Evolutionary conservation across 2,113 vertebrate genomes (phyloP), one percentile per base, ranked within the genome.

Genomic region (Alosa alosa): DNA sequence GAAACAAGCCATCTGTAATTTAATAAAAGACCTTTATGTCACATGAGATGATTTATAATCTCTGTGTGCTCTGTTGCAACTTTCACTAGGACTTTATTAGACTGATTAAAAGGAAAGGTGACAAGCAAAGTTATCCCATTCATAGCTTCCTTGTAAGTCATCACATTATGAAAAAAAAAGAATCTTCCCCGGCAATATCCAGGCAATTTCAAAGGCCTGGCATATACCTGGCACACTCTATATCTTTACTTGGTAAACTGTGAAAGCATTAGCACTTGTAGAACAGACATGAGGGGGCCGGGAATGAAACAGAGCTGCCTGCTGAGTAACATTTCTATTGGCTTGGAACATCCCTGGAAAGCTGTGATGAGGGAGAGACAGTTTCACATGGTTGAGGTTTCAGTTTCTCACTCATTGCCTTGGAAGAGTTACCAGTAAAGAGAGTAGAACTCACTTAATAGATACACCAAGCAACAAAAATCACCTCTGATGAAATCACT

Each of bases 221-320:
- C 64, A 87, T 84, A 45, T 47, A 47, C 36, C 81, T 68, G 82
- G 46, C 72, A 60, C 82, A 78, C 84, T 44, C 2, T 44, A 39
- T 64, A 86, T 52, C 64, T 89, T 84, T 83, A 86, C 83, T 84
- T 84, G 49, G 41, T 88, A 83, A 46, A 86, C 86, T 88, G 81
- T 83, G 86, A 88, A 86, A 55, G 47, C 82, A 85, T 87, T 85
- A 86, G 82, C n/a, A n/a, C 83, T 57, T 25, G 52, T 87, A 46
- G 44, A 45, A 78, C 81, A 64, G 86, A 83, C 57, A 49, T 52
- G 45, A 8, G 50, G 57, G 83, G 85, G 84, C 75, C 47, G 83
- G 72, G 25, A 82, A 81, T 17, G 78, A 88, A 81, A 90, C 84
- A 85, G 88, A 89, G 86, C 85, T 84, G 81, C 86, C 88, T 87